These are phyloP conservation scores for Aramus guarauna DNA, from an alignment of 2,113 vertebrate genomes.

Conservation along the genomic window DNA sequence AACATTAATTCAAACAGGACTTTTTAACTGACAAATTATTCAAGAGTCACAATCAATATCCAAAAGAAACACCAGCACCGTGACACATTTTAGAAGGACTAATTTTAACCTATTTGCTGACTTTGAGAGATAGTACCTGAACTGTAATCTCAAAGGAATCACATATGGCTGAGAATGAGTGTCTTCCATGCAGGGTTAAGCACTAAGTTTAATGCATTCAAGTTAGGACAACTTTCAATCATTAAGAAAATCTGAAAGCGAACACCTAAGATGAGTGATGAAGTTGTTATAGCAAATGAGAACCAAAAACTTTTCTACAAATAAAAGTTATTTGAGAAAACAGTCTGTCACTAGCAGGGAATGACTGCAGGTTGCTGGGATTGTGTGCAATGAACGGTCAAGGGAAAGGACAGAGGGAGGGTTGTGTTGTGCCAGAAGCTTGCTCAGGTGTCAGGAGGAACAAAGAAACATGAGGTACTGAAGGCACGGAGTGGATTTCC, in stretches of 20 bases:
- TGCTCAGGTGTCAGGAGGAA: not conserved
- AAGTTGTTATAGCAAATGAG: not conserved
- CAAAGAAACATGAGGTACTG: not conserved
- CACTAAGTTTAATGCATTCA: not conserved
- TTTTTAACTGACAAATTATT: not conserved
- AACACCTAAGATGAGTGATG: not conserved
- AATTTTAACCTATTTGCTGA: not conserved
- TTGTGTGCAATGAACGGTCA: not conserved
- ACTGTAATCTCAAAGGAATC: not conserved
- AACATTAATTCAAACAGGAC: not conserved
- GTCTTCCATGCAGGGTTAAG: not conserved
- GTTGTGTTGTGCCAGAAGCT: not conserved
- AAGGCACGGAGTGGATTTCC: not conserved
- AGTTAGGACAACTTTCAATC: not conserved
- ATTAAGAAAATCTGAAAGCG: not conserved
- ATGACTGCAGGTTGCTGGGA: not conserved
- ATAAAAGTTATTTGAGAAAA: not conserved
- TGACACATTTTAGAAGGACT: not conserved
- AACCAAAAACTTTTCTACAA: not conserved
- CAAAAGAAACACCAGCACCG: not conserved
- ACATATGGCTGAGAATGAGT: accelerated
- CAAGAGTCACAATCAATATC: not conserved
- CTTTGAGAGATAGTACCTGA: not conserved
- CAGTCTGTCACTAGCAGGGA: not conserved
- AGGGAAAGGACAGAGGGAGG: not conserved